Evolutionary conservation across 1,140 invertebrate species (phyloP), one percentile per base, ranked within the genome.

Genomic region (Coenobita brevimanus): DNA sequence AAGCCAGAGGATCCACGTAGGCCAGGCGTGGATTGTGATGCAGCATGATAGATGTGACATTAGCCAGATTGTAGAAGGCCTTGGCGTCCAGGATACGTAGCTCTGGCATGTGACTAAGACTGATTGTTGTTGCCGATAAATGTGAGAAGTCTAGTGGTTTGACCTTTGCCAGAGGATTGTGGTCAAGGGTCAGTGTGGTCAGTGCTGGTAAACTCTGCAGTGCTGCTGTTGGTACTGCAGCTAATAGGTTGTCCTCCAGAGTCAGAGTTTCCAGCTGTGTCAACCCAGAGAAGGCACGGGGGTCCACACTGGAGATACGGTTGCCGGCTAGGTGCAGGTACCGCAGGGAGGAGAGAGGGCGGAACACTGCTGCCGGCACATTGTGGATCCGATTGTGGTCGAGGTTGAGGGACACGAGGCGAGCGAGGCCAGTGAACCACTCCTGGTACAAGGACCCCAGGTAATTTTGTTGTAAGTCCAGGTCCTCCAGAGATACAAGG

Each of bases 11-110:
- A 89, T 93, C 92, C 13, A 94, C 90, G 84, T 92, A 94, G 3
- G 92, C 89, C 3, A 94, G 91, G 41, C 92, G 90, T 1, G 89
- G 90, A 90, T 93, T 93, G 81, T 93, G 91, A 80, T 92, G 92
- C 30, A 94, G 82, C 71, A 93, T 90, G 43, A 94, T 78, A 33
- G 90, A 91, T 0, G 85, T 73, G 2, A 94, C 89, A 43, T 91
- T 89, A 17, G 91, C 91, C 41, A 94, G 89, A 89, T 93, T 92
- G 76, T 90, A 90, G 86, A 94, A 94, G 1, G 93, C 92, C 57
- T 91, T 90, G 24, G 90, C 85, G 67, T 93, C 93, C 24, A 94
- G 91, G 0, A 93, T 91, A 17, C 27, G 54, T 17, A 94, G 91
- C 27, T 91, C 84, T 2, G 92, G 92, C 91, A 93, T 92, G 69